Base-by-base conservation (phyloP, 2,797 vertebrate species). In the Argya squamiceps region DNA sequence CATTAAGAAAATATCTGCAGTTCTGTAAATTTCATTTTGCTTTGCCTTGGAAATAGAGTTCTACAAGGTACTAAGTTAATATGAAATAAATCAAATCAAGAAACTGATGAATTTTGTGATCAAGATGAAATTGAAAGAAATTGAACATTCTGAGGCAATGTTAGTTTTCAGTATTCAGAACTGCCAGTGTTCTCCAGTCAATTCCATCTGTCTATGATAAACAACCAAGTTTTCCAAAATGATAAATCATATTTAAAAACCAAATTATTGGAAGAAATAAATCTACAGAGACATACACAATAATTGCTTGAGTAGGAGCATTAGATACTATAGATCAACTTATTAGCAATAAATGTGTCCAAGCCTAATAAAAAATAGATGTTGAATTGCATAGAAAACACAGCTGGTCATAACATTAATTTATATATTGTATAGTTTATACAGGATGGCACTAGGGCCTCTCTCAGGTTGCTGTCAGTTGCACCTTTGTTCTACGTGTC, bases 61-160 rank as follows among this genome's bases (percentile, higher is more conserved):
- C 41, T 56, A 69, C 6, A 60, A 15, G 32, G 37, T 81, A 36
- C 37, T 92, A 84, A 92, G 44, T 84, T 84, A 92, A 80, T 56
- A 64, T 76, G 65, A 96, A 96, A 84, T 82, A 92, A 91, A 85
- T 84, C 10, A 96, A 64, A 49, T 75, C 23, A 93, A 64, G 22
- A 91, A 73, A 74, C 21, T 52, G 36, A 73, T 73, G 1, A 81
- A 94, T 94, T 95, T 43, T 88, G 16, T 88, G 32, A 92, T 73
- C 41, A 96, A 67, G 93, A 86, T 88, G 70, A 84, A 82, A 49
- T 65, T 46, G 59, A 86, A 88, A 63, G 29, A 68, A 90, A 88
- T 84, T 92, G 84, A 73, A 29, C 10, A 86, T 91, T 92, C 73
- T 60, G 24, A 84, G 85, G 88, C 67, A 91, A 62, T 47, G 23